phyloP scores from a whole-genome alignment of 1,140 invertebrate genomes.

The Bombyx mandarina region DNA sequence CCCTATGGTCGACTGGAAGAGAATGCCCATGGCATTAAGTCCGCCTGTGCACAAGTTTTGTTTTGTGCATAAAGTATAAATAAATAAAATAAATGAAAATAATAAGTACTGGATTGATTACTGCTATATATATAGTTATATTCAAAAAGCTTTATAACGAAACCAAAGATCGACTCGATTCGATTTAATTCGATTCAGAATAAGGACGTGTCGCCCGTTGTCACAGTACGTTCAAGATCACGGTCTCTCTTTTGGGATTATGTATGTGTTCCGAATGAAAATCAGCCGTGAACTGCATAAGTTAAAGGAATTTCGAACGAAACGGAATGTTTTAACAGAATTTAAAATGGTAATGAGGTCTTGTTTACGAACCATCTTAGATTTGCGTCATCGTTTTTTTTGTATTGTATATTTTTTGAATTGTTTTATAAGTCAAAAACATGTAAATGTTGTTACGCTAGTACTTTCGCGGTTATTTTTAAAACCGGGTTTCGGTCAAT shows the following conservation, averaged over 20 bases:
- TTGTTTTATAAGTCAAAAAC: no score
- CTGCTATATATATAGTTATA: neutral
- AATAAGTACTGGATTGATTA: neutral
- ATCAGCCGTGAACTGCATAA: slow-evolving; percentile 35
- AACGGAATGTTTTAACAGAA: slow-evolving; percentile 25
- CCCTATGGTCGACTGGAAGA: no score
- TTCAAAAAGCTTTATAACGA: neutral
- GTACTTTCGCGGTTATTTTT: no score
- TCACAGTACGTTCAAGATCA: slow-evolving; percentile 43
- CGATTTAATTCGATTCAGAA: slow-evolving; percentile 14
- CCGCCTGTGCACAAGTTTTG: no score
- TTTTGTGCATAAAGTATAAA: no score
- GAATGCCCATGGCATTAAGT: no score
- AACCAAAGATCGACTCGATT: neutral
- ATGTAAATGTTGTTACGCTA: no score
- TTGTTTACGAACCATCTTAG: slow-evolving; percentile 14
- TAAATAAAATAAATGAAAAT: neutral
- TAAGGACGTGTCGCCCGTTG: slow-evolving; percentile 22
- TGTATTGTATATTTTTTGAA: no score
- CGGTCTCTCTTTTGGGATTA: slow-evolving; percentile 41
- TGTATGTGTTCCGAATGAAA: slow-evolving; percentile 47
- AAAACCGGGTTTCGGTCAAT: no score
- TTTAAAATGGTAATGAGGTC: slow-evolving; percentile 23
- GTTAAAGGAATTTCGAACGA: slow-evolving; percentile 18
- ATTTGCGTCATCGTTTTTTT: slow-evolving; percentile 2